Conservation (phyloP, 2,888 invertebrate genomes). For the Drosophila fulvimacula region DNA sequence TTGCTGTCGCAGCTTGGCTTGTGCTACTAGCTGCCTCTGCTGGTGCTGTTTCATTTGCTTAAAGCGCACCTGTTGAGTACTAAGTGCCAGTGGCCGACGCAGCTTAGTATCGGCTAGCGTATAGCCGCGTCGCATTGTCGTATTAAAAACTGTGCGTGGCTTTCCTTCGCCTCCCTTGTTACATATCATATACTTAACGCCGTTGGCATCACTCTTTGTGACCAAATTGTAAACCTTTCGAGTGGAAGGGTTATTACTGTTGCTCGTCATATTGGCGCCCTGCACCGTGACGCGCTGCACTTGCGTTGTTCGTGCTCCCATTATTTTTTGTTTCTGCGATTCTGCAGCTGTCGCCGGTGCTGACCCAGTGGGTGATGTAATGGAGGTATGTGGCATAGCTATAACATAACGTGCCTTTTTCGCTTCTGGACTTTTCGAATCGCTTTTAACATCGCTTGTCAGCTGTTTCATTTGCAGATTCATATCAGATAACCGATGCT, state of each 20-base stretch:
- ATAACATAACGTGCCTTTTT: slow-evolving; percentile 75
- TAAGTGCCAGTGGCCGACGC: slow-evolving; percentile 43
- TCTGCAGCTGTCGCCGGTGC: slow-evolving; percentile 25
- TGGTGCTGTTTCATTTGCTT: slow-evolving; percentile 56
- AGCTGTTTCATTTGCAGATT: slow-evolving; percentile 78
- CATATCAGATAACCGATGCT: slow-evolving; percentile 79
- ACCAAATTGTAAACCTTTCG: slow-evolving; percentile 60
- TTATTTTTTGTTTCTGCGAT: slow-evolving; percentile 31
- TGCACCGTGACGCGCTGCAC: slow-evolving; percentile 53
- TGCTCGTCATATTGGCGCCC: slow-evolving; percentile 24
- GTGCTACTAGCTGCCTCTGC: slow-evolving; percentile 51
- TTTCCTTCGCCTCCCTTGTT: slow-evolving; percentile 53
- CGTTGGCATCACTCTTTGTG: slow-evolving; percentile 50
- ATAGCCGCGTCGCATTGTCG: slow-evolving; percentile 67
- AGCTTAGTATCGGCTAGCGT: slow-evolving; percentile 64
- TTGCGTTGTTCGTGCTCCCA: slow-evolving; percentile 20
- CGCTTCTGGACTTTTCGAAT: slow-evolving; percentile 56
- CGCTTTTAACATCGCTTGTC: slow-evolving; percentile 39
- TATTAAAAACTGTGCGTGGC: slow-evolving; percentile 48
- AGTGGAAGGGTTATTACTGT: slow-evolving; percentile 5
- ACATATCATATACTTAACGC: slow-evolving; percentile 65
- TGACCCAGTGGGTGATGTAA: slow-evolving; percentile 8
- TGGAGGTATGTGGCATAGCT: slow-evolving; percentile 60
- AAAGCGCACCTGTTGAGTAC: slow-evolving; percentile 49
- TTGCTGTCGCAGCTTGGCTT: slow-evolving; percentile 58